Base-by-base conservation (phyloP, 2,888 invertebrate genomes). In the Chymomyza fuscimana region DNA sequence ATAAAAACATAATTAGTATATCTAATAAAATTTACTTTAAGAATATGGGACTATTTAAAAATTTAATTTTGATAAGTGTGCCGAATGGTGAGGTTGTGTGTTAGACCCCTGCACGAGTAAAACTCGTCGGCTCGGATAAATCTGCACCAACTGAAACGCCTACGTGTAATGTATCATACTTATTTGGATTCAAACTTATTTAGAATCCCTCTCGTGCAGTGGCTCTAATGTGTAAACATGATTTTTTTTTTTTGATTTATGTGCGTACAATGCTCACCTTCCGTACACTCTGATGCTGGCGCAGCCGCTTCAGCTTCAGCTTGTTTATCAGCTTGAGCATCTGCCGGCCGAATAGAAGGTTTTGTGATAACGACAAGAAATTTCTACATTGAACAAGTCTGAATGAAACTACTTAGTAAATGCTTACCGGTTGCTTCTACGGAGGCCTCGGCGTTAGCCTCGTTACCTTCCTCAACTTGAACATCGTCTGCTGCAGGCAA, bases 261-360 rank as follows among this genome's bases (percentile, higher is more conserved):
- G 40, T 46, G 40, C 40, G 40, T 46, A 46, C 40, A 46, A 63
- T 54, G 80, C 88, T 88, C 83, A 89, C 89, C 89, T 89, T 82
- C 76, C 65, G 78, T 76, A 71, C 66, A 58, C 51, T 76, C 75
- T 72, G 73, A 60, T 68, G 74, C 70, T 56, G 73, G 76, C 67
- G 72, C 67, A 60, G 73, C 68, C 60, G 76, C 78, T 85, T 85
- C 80, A 72, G 86, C 79, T 81, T 79, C 89, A 85, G 85, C 81
- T 89, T 78, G 77, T 64, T 79, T 77, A 68, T 78, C 80, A 85
- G 82, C 82, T 82, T 82, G 90, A 83, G 88, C 83, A 77, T 76
- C 87, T 74, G 78, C 75, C 79, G 77, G 72, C 73, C 77, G 2
- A 58, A 58, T 19, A 19, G 25, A 12, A 58, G 58, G 10, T 54